Evolutionary conservation across 2,888 invertebrate genomes (phyloP), one percentile per base, ranked within the genome.

Genomic region (Capitulum mitella): DNA sequence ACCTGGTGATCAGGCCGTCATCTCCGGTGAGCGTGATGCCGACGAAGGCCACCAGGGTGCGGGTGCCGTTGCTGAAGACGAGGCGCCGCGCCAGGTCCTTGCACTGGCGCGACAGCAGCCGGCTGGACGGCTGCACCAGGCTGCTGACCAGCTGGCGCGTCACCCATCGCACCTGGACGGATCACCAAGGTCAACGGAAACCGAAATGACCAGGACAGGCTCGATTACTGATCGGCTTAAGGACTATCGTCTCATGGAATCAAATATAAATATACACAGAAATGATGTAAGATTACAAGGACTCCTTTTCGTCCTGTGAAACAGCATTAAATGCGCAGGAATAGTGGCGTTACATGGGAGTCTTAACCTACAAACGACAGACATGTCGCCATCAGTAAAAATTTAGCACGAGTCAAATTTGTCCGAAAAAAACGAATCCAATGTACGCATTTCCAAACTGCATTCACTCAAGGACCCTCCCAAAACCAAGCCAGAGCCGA

Each of bases 1-100:
- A 91, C 84, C 91, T 91, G 0, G 92, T 92, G 43, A 93, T 84
- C 80, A 92, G 89, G 32, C 92, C 92, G 40, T 40, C 70, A 26
- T 70, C 70, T 3, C 70, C 70, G 26, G 70, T 85, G 84, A 86
- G 82, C 82, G 70, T 70, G 40, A 70, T 70, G 37, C 70, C 70
- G 40, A 70, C 70, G 8, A 70, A 70, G 22, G 70, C 70, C 70
- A 70, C 70, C 26, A 70, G 37, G 37, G 70, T 70, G 70, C 37
- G 37, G 26, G 70, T 70, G 26, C 70, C 70, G 70, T 26, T 10
- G 40, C 37, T 26, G 70, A 70, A 70, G 19, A 70, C 19, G 29
- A 70, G 70, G 10, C 70, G 70, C 5, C 40, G 70, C 37, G 70
- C 37, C 37, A 70, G 40, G 34, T 70, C 70, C 70, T 70, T 70